Conservation (phyloP, 2,797 vertebrate species). For the Potorous gilbertii region DNA sequence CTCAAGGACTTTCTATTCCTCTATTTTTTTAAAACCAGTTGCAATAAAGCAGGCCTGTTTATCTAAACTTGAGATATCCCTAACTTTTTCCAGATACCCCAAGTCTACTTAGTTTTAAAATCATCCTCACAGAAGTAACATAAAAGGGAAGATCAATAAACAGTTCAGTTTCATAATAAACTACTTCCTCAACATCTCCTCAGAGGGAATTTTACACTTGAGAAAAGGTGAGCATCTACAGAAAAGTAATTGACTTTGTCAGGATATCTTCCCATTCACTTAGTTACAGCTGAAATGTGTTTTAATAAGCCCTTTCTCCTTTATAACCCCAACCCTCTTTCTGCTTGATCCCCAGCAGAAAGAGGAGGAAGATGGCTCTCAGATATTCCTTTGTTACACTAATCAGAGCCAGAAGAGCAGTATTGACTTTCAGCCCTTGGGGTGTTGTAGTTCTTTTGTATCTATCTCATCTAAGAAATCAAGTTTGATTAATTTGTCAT, state of each 20-base stretch:
- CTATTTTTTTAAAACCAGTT: conserved; percentile 29
- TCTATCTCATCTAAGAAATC: conserved; percentile 73
- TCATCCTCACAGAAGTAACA: conserved; percentile 78
- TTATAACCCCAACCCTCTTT: conserved; percentile 59
- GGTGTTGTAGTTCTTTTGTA: conserved; percentile 75
- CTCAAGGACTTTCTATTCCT: background rate
- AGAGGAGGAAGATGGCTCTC: conserved; percentile 66
- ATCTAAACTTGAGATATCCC: conserved; percentile 62
- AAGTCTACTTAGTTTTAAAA: conserved; percentile 64
- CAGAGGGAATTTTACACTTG: conserved; percentile 58
- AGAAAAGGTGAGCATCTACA: conserved; percentile 63
- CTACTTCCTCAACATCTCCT: conserved; percentile 67
- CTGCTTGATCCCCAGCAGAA: conserved; percentile 64
- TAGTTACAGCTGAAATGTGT: conserved; percentile 75
- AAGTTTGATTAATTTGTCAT: conserved; percentile 82
- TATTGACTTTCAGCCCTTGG: conserved; percentile 66
- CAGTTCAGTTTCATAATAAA: conserved; percentile 73
- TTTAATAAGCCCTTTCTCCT: conserved; percentile 69
- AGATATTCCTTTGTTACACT: conserved; percentile 73
- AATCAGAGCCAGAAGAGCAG: conserved; percentile 77
- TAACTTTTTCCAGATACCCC: conserved; percentile 75
- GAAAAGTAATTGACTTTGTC: conserved; percentile 71
- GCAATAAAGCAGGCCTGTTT: conserved; percentile 68
- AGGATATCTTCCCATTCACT: conserved; percentile 65
- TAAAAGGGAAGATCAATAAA: conserved; percentile 76